Conservation (phyloP, 1,140 invertebrate species). For the Gonioctena quinquepunctata region DNA sequence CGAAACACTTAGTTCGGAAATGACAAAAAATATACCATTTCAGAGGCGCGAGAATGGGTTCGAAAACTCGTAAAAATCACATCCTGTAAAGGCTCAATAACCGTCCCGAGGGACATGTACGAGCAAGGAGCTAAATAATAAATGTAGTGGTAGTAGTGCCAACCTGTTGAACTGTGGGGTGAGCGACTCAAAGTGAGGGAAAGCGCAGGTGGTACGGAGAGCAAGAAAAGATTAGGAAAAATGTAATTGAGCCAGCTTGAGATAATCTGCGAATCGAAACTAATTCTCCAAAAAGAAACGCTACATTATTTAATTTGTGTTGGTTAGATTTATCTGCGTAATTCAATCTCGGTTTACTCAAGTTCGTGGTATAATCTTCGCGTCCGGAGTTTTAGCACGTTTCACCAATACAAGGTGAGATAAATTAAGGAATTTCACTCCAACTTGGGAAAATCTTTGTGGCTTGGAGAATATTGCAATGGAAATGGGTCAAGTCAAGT, state of each 20-base stretch:
- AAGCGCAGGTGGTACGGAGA: neutral
- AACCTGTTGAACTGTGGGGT: neutral
- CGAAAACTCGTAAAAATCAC: neutral
- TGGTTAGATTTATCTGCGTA: conserved; percentile 12
- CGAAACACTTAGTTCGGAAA: too few relatives aligned
- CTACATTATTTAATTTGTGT: conserved; percentile 23
- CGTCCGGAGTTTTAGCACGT: conserved; percentile 9
- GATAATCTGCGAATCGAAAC: conserved; percentile 23
- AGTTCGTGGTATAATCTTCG: neutral
- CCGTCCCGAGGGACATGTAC: neutral
- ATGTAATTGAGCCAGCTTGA: conserved; percentile 17
- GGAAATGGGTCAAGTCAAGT: too few relatives aligned
- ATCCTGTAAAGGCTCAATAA: neutral
- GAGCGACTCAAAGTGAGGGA: neutral
- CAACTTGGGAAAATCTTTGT: too few relatives aligned
- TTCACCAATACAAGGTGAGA: neutral
- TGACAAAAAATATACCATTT: too few relatives aligned
- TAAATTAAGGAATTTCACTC: too few relatives aligned
- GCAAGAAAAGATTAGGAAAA: conserved; percentile 19
- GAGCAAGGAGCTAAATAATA: neutral
- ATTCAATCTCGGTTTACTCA: conserved; percentile 18
- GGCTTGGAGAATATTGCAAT: too few relatives aligned
- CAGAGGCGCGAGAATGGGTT: too few relatives aligned
- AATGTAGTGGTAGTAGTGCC: neutral
- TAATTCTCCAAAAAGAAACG: conserved; percentile 14